Percentiles rank a stretch among this genome's conserved stretches.
Conservation (phyloP, 1,140 invertebrate genomes). For the Drusus annulatus region DNA sequence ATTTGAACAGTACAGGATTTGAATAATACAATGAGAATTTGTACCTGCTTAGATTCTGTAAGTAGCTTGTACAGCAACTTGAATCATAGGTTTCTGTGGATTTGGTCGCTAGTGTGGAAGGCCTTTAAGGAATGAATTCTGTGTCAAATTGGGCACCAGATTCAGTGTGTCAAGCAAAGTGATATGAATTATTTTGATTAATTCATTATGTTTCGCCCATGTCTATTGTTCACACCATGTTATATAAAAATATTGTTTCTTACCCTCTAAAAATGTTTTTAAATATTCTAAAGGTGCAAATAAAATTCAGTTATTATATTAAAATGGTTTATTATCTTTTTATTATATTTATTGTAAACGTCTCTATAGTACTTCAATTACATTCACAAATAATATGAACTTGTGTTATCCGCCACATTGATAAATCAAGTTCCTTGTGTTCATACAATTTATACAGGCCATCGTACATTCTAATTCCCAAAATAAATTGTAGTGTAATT, state of each 20-base stretch:
- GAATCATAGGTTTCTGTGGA: too few species aligned
- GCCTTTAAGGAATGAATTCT: too few species aligned
- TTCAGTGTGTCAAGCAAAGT: too few species aligned
- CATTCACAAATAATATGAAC: slow-evolving; percentile 37
- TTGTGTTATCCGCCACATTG: neutral
- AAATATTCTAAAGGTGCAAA: neutral
- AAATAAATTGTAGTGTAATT: slow-evolving; percentile 17
- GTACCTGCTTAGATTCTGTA: too few species aligned
- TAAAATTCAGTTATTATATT: slow-evolving; percentile 32
- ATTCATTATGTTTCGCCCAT: too few species aligned
- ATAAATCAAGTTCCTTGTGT: slow-evolving; percentile 18
- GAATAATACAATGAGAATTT: too few species aligned
- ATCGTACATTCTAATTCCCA: neutral
- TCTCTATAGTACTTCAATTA: slow-evolving; percentile 45
- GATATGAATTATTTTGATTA: too few species aligned
- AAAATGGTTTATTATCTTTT: slow-evolving; percentile 48
- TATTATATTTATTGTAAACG: slow-evolving; percentile 48
- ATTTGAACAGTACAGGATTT: too few species aligned
- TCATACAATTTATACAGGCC: neutral
- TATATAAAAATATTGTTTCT: neutral
- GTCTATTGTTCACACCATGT: too few species aligned
- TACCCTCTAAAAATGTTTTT: neutral
- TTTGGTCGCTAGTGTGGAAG: too few species aligned
- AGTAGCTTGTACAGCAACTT: too few species aligned
- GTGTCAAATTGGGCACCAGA: too few species aligned